phyloP scores from a whole-genome alignment of 2,797 vertebrate genomes.

The Sciaenops ocellatus region DNA sequence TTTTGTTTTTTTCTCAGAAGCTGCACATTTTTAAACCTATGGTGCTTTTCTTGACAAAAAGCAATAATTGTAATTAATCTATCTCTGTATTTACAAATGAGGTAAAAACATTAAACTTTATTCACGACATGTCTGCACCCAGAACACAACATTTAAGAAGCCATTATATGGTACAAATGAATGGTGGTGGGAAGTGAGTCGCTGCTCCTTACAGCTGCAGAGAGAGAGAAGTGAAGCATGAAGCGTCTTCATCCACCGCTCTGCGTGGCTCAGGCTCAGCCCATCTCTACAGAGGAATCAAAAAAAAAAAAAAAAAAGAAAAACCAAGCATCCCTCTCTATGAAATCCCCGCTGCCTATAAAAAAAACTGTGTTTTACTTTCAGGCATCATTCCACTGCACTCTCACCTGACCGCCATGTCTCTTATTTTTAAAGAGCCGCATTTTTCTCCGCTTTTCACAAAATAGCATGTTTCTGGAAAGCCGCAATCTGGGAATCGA shows the following conservation, averaged over 20 bases:
- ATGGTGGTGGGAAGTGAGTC: conserved; percentile 34
- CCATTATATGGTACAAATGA: conserved; percentile 78
- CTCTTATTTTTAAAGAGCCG: conserved; percentile 59
- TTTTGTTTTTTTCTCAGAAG: conserved; percentile 63
- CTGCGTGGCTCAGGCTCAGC: conserved; percentile 15
- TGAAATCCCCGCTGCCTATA: conserved; percentile 47
- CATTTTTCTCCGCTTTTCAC: conserved; percentile 62
- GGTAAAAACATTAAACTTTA: conserved; percentile 84
- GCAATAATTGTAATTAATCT: conserved; percentile 61
- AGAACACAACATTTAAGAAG: conserved; percentile 82
- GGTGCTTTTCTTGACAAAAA: conserved; percentile 73
- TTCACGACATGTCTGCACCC: conserved; percentile 83
- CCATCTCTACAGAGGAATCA: conserved; percentile 23
- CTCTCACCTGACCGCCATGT: conserved; percentile 28
- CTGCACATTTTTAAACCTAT: conserved; percentile 67
- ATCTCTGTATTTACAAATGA: conserved; percentile 86
- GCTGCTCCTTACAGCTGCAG: conserved; percentile 38
- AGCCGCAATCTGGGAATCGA: conserved; percentile 70
- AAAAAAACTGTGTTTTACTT: conserved; percentile 33
- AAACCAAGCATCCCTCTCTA: conserved; percentile 46
- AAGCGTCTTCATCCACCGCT: conserved; percentile 20
- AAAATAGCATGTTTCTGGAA: conserved; percentile 70
- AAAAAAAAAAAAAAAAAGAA: not conserved
- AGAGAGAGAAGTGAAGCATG: conserved; percentile 36
- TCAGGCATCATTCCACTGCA: conserved; percentile 33